Base-by-base conservation (phyloP, 2,888 invertebrate genomes). In the Rhamnusium bicolor region DNA sequence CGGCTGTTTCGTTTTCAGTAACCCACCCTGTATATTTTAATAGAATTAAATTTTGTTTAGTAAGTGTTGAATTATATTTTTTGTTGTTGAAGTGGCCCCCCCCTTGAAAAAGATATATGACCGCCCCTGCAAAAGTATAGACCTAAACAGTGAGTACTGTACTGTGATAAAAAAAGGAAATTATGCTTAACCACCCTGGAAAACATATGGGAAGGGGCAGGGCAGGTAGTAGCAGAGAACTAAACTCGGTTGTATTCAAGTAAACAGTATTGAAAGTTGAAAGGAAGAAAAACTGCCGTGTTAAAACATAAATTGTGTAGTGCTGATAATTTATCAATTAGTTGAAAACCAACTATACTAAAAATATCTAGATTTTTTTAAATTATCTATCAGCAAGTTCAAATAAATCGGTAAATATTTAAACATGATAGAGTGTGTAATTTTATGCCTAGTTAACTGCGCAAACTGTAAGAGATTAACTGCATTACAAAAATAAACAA, bases 321-420 rank as follows among this genome's bases (percentile, higher is more conserved):
- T 40, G 40, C 12, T 40, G 40, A n/a, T 40, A 12, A 12, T n/a
- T 40, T 4, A 40, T n/a, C 4, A 40, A n/a, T 12, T 40, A 40
- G 40, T 40, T n/a, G 40, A 40, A 40, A n/a, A 40, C n/a, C 32
- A 32, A 32, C 1, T 32, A 32, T 6, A 32, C 40, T 40, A 40
- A 40, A 40, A 40, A 40, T 40, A 40, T 40, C 40, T n/a, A 4
- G 40, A 40, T 40, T 40, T 40, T 24, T 2, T 40, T 40, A 40
- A 47, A 1, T 19, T 51, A 10, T 51, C 19, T 16, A 18, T 51
- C 51, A 10, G 8, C 19, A 51, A 12, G 32, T 27, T 29, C 40
- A 32, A 40, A 18, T 61, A 32, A 16, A 19, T 14, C n/a, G 27
- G 14, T 58, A 58, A 58, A 58, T 58, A 58, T 58, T 58, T 53